Base-by-base conservation (phyloP, 2,113 vertebrate genomes). In the Ctenomys sociabilis region DNA sequence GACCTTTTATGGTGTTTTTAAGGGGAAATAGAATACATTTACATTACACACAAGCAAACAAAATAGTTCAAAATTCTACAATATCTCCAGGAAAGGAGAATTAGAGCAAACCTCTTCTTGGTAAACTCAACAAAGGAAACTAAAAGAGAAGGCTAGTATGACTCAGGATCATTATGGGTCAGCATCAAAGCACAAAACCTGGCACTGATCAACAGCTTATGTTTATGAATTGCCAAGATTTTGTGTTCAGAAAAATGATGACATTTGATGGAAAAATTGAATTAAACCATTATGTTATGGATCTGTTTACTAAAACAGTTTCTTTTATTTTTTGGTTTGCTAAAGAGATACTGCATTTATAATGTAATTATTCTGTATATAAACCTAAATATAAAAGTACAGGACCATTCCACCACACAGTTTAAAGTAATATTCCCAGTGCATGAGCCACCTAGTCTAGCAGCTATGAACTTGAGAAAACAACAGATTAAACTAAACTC, bases 221-320 rank as follows among this genome's bases (percentile, higher is more conserved):
- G 28, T 66, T 90, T 85, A 81, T 75, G 68, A 87, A 81, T 75
- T 80, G 63, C 89, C 49, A 80, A 92, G 54, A 24, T 86, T 94
- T 93, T 86, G 45, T 88, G 30, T 70, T 84, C 28, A 86, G 37
- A 93, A 97, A 96, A 86, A 45, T 92, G 82, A 83, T 95, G 24
- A 70, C 88, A 61, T 70, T 85, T 81, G 75, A 91, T 57, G 94
- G 80, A 52, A 96, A 95, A 93, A 92, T 40, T 93, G 59, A 94
- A 63, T 94, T 59, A 85, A 92, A 84, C 63, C 26, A 88, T 70
- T 21, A 40, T 37, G 3, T 68, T 78, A 96, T n/a, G 88, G 94
- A 95, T 86, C 57, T 83, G 2, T 90, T 97, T 90, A 85, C 11
- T 77, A 91, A 85, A 73, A 73, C 22, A 82, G 14, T 72, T 96